Evolutionary conservation across 2,797 vertebrate genomes (phyloP), one percentile per base, ranked within the genome.

Genomic region (Otolemur crassicaudatus): DNA sequence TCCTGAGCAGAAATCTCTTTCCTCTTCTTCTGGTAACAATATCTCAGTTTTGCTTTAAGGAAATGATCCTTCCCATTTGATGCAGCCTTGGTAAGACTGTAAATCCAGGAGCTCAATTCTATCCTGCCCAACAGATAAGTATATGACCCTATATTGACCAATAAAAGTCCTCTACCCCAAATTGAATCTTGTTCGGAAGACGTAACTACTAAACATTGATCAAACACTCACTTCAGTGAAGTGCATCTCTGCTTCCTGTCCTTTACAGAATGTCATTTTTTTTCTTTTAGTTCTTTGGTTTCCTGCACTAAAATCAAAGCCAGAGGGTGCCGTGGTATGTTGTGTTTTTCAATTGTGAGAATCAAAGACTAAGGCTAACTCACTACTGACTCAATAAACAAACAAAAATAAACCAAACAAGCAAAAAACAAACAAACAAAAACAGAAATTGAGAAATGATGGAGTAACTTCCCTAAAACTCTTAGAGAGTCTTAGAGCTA

Each of bases 181-280:
- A 53, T 4, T 40, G 22, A 79, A 83, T 83, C 65, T 91, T 95
- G 23, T 69, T 90, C 31, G n/a, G 31, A 94, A 92, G 92, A 76
- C 25, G 60, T 14, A 84, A 85, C 22, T 34, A 34, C 49, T 75
- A 70, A 46, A 91, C 5, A 58, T 14, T 40, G 19, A 31, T 58
- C 23, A 14, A 89, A 69, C 34, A 77, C 37, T 76, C 46, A 73
- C 27, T 87, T 81, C 4, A 56, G 14, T 65, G 16, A 80, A 49
- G 25, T 61, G n/a, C 5, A 23, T 69, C 22, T 84, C 80, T 77
- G 27, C 75, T 69, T 84, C 13, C 19, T 76, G 0, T 14, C 8
- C 5, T 76, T 34, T 65, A 12, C 34, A 76, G n/a, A 83, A 40
- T 73, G 58, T 73, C 23, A 11, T 16, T 29, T 56, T 73, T 73